Conservation (phyloP, 2,888 invertebrate species). For the Smittia sp. region DNA sequence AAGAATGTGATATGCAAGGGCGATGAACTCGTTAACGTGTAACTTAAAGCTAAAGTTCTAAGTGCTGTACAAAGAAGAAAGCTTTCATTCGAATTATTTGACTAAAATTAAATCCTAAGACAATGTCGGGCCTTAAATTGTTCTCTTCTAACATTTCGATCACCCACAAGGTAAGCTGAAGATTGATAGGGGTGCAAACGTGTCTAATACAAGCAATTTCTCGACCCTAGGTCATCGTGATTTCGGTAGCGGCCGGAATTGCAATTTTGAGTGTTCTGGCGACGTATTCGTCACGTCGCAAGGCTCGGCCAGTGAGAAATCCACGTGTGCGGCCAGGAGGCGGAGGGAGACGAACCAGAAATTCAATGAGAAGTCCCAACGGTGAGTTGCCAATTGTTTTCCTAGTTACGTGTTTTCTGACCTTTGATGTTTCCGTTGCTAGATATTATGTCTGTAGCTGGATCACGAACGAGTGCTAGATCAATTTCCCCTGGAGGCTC, state of each 20-base stretch:
- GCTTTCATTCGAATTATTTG: no score
- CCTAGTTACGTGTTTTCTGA: conserved; percentile 8
- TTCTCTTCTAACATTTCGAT: conserved; percentile 2
- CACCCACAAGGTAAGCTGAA: conserved; percentile 19
- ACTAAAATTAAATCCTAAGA: background rate
- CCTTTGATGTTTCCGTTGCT: conserved; percentile 32
- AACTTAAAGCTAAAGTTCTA: background rate
- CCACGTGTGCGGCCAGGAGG: conserved; percentile 54
- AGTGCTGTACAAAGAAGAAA: background rate
- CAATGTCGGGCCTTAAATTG: conserved; percentile 11
- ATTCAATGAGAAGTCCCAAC: conserved; percentile 67
- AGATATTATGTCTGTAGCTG: conserved; percentile 64
- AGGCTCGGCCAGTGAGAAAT: conserved; percentile 62
- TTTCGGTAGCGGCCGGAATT: conserved; percentile 62
- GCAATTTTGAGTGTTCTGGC: conserved; percentile 80
- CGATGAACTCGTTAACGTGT: no score
- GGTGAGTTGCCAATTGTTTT: conserved; percentile 53
- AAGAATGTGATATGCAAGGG: background rate
- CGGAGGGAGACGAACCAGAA: conserved; percentile 57
- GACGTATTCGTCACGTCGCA: conserved; percentile 70
- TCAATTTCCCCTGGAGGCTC: conserved; percentile 63
- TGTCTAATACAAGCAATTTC: no score
- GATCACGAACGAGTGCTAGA: conserved; percentile 61
- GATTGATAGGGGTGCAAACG: no score
- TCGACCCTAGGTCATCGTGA: conserved; percentile 53